Base-by-base conservation (phyloP, 2,797 vertebrate species). In the Gymnoscopelus microlampas region DNA sequence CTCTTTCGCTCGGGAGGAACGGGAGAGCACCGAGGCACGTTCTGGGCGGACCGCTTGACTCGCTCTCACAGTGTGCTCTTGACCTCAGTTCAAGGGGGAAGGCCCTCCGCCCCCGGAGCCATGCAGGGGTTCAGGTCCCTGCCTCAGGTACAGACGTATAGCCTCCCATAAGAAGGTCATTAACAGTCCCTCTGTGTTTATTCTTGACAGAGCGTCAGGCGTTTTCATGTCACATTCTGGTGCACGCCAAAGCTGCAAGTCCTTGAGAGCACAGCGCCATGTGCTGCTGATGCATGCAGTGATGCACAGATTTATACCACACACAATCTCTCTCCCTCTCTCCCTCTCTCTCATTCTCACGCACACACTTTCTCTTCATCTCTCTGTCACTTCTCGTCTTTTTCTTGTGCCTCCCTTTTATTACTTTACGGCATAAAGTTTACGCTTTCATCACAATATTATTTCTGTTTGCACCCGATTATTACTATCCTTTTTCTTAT, bases 161-260 rank as follows among this genome's bases (percentile, higher is more conserved):
- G 57, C 1, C 24, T 71, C 66, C 73, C 71, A 76, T 65, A 75
- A 83, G 83, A 76, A 76, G 83, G 76, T 70, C 66, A 64, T 65
- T 76, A 50, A 66, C 70, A 73, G 39, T 44, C 39, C 39, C 39
- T 44, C 39, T 44, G 39, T 44, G 8, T 44, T 44, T 44, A 44
- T 8, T 44, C 39, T 19, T 44, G 39, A 44, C 39, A 10, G 39
- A 44, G 39, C 1, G 8, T 9, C 39, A 44, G 39, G 39, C 39
- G 8, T 44, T 44, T 3, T 44, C 9, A 7, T 44, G 39, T 44
- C 39, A 9, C 39, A 44, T 9, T 44, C 57, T 74, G 35, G 76
- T 63, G 39, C 72, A 63, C 13, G 8, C 29, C 14, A 62, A 51
- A 74, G 24, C 68, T 84, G 58, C 68, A 74, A 65, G 59, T 44